Evolutionary conservation across 2,113 vertebrate genomes (phyloP), one percentile per base, ranked within the genome.

Genomic region (Nansenia antarctica): DNA sequence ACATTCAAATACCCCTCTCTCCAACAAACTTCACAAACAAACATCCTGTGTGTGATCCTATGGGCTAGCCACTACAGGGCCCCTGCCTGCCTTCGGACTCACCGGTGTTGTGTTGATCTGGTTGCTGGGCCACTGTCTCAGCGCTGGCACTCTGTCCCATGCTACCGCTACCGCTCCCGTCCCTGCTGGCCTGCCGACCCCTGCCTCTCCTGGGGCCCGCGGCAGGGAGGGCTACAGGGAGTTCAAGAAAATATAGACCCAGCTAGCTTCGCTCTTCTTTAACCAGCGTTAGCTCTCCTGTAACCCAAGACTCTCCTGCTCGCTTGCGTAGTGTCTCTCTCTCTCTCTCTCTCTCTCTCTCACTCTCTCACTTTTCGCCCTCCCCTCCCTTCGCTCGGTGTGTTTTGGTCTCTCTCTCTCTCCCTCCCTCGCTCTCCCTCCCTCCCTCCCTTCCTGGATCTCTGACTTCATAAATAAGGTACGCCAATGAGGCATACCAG

Each of bases 331-430:
- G 65, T 65, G 14, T 49, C 18, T 2, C 7, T 79, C 34, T 35
- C 45, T 49, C 11, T 8, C 45, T 9, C n/a, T n/a, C 39, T 42
- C 65, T 74, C 29, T 80, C 39, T 65, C 37, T 67, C 68, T 61
- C 49, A 1, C 58, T 70, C 57, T 78, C 72, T 76, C 42, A 37
- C 37, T 66, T 72, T 63, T 67, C 55, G 55, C 73, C 53, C 73
- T 74, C 72, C 81, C 75, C 74, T 80, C 76, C 57, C 76, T 65
- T 90, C 90, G 81, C 91, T 90, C 85, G 89, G 89, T 15, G 91
- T 93, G 86, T 93, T 88, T 86, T 88, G 90, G 3, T 90, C 88
- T 89, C 92, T 92, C 86, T 88, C 93, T 91, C 93, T 83, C 81
- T 59, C 0, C 65, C 29, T 87, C 88, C 92, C 90, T 91, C 89